Evolutionary conservation across 2,797 vertebrate species (phyloP).

Genomic region (Chlorospingus flavigularis): DNA sequence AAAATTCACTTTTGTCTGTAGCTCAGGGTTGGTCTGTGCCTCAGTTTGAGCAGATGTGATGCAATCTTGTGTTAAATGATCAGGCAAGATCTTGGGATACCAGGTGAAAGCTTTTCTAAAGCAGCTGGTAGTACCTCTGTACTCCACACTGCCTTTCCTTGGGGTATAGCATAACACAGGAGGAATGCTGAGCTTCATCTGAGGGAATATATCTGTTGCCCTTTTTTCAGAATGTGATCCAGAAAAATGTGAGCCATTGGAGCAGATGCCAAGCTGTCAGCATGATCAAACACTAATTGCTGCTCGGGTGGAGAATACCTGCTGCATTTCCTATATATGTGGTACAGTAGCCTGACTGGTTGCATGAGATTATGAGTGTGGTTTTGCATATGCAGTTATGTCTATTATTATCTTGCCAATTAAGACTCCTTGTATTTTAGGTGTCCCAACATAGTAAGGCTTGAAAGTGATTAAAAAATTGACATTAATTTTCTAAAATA

Average conservation of each 20-base stretch:
- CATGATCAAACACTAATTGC: slow-evolving; percentile 86
- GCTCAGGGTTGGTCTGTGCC: background rate
- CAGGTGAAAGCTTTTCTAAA: background rate
- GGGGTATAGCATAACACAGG: background rate
- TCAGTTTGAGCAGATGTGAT: background rate
- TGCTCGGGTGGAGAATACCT: slow-evolving; percentile 84
- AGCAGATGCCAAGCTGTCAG: slow-evolving; percentile 79
- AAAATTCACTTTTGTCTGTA: background rate
- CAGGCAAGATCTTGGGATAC: background rate
- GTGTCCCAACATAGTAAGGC: background rate
- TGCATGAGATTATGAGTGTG: background rate
- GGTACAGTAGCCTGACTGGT: slow-evolving; percentile 72
- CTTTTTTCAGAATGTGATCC: slow-evolving; percentile 88
- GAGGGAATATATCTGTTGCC: background rate
- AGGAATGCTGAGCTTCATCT: background rate
- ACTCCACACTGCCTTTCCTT: background rate
- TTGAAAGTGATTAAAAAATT: background rate
- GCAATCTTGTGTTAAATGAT: accelerated
- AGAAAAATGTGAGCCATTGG: slow-evolving; percentile 81
- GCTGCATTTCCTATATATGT: slow-evolving; percentile 91
- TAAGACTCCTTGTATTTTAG: background rate
- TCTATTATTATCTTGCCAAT: background rate
- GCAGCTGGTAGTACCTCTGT: background rate
- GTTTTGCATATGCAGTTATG: background rate
- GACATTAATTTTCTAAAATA: background rate